phyloP scores from a whole-genome alignment of 2,113 vertebrate species.

The Amazona vittata region DNA sequence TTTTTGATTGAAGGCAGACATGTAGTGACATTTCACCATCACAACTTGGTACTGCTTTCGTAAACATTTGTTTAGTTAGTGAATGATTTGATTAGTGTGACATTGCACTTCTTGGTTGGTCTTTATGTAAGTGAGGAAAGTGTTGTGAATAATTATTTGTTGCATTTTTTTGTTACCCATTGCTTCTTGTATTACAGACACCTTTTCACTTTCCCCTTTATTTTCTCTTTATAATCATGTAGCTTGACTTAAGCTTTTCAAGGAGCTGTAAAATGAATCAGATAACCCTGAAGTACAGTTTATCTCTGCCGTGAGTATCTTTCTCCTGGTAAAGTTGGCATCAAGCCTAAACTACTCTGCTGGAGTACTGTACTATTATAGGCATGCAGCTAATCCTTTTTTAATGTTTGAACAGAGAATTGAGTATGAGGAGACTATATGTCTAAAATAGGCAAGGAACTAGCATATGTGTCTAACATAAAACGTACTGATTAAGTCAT shows the following conservation, averaged over 20 bases:
- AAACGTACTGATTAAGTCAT: not conserved
- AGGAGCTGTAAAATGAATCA: not conserved
- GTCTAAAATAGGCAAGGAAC: not conserved
- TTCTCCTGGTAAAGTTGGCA: not conserved
- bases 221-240: not conserved
- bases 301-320: not conserved
- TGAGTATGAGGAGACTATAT: not conserved
- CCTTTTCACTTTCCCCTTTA: not conserved
- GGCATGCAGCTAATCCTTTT: not conserved
- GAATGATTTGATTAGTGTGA: not conserved
- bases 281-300: not conserved
- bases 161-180: fast-evolving
- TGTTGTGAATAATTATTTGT: not conserved
- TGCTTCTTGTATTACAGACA: not conserved
- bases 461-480: fast-evolving
- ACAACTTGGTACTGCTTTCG: not conserved
- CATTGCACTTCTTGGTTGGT: not conserved
- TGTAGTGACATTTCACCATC: not conserved
- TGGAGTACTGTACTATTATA: not conserved
- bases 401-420: not conserved
- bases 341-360: not conserved
- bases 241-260: not conserved
- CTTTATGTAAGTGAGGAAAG: not conserved
- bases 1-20: not conserved
- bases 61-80: not conserved